These are phyloP conservation scores for Carlito syrichta DNA, from an alignment of 2,113 vertebrate species.

Conservation along the genomic window DNA sequence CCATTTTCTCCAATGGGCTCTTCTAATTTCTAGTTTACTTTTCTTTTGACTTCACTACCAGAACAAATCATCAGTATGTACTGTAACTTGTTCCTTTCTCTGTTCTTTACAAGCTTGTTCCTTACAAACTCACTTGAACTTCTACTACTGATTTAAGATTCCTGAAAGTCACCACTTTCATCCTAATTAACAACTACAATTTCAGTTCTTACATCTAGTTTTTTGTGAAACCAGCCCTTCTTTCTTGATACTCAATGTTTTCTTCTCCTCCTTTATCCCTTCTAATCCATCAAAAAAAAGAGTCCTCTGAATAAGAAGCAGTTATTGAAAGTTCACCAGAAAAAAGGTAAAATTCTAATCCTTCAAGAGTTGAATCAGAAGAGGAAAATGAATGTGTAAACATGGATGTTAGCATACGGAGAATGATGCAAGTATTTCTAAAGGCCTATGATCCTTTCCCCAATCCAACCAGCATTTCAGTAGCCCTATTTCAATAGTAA, in stretches of 20 bases:
- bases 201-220: background rate
- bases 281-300: background rate
- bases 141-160: background rate
- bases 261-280: background rate
- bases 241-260: background rate
- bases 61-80: background rate
- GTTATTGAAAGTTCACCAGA: background rate
- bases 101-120: too few species aligned
- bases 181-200: background rate
- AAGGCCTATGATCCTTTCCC: rapidly evolving
- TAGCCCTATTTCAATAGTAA: rapidly evolving
- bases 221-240: background rate
- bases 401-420: background rate
- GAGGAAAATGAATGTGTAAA: background rate
- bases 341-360: background rate
- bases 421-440: background rate
- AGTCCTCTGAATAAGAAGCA: background rate
- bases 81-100: background rate
- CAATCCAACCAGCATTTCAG: background rate
- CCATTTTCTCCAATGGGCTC: background rate
- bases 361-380: background rate
- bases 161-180: background rate
- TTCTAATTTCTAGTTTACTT: background rate
- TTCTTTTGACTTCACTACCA: background rate
- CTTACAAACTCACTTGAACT: background rate